Percentiles rank a stretch among this genome's conserved stretches.
phyloP scores from a whole-genome alignment of 2,797 vertebrate species.

The Denticeps clupeoides region DNA sequence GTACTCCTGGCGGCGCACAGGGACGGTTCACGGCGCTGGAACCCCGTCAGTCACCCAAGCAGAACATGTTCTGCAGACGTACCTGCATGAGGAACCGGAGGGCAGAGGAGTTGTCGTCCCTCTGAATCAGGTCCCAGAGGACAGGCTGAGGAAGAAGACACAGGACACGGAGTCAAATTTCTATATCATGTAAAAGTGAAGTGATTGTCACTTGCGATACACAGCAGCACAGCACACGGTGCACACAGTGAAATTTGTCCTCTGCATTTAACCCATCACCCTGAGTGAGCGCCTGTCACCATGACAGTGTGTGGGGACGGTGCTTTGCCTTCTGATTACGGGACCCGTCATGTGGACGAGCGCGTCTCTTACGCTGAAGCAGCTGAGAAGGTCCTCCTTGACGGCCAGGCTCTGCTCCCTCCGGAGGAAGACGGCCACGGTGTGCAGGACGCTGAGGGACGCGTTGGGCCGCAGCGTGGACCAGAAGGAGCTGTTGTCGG shows the following conservation, averaged over 20 bases:
- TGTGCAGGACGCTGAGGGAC: constrained; percentile 63
- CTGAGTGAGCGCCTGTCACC: too few relatives aligned
- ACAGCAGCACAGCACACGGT: too few relatives aligned
- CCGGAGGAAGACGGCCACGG: constrained; percentile 67
- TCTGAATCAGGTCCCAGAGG: constrained; percentile 76
- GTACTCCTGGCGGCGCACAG: constrained; percentile 58
- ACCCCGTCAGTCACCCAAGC: not conserved
- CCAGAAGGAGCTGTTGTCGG: constrained; percentile 79
- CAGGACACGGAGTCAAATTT: not conserved
- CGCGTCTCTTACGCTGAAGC: constrained; percentile 71
- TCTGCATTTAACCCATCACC: too few relatives aligned
- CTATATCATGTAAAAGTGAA: too few relatives aligned
- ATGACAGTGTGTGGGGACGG: too few relatives aligned
- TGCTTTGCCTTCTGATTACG: too few relatives aligned
- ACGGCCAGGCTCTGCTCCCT: constrained; percentile 53
- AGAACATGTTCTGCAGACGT: too few relatives aligned
- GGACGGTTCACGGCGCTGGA: not conserved
- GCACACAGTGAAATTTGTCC: too few relatives aligned
- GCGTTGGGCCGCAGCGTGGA: constrained; percentile 59
- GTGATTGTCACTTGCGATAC: too few relatives aligned
- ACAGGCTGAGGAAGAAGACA: constrained; percentile 53
- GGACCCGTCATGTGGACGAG: not conserved
- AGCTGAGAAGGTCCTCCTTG: constrained; percentile 77
- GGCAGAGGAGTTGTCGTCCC: constrained; percentile 61
- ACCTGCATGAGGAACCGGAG: constrained; percentile 75